Base-by-base conservation (phyloP, 2,888 invertebrate species). In the Desoria tigrina region DNA sequence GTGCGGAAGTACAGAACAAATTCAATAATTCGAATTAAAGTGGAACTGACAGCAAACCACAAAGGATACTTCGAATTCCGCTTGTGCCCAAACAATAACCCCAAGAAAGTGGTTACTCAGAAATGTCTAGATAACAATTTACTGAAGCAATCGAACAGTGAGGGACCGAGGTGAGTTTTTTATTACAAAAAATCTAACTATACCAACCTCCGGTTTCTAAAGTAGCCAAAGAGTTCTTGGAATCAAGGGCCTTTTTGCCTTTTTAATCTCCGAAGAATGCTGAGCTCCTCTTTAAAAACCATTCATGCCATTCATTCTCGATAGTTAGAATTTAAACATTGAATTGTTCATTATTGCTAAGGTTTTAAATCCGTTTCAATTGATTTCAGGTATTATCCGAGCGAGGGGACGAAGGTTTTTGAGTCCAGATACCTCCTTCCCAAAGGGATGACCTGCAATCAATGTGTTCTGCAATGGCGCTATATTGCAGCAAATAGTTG, bases 31-130 rank as follows among this genome's bases (percentile, higher is more conserved):
- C 86, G 86, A 14, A 86, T 92, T 63, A 86, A 88, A 68, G 86
- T 94, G 0, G 90, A 94, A 78, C 79, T 94, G n/a, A 94, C 93
- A 0, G 93, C 93, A 32, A 92, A 87, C 78, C 94, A 94, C 80
- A 85, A 86, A 72, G 93, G 94, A 1, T 90, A 86, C 81, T 94
- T 93, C 77, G 90, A 92, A 79, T 93, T 94, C 79, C 83, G 90
- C 66, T 78, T 91, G 2, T 94, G 94, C 78, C 87, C 90, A 1
- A 86, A 90, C 78, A 81, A 80, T 61, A 79, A 80, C 42, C 79
- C 78, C 1, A 84, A 86, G 32, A 85, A 84, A 76, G 85, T 84
- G 37, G 87, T 88, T 1, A 85, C 84, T 0, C 90, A 92, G 77
- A 86, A 87, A 1, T 94, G 94, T 76, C 82, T 94, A 63, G 89